Percentiles rank a stretch among this genome's conserved stretches.
Evolutionary conservation across 2,113 vertebrate genomes (phyloP).

Genomic region (Petroica traversi): DNA sequence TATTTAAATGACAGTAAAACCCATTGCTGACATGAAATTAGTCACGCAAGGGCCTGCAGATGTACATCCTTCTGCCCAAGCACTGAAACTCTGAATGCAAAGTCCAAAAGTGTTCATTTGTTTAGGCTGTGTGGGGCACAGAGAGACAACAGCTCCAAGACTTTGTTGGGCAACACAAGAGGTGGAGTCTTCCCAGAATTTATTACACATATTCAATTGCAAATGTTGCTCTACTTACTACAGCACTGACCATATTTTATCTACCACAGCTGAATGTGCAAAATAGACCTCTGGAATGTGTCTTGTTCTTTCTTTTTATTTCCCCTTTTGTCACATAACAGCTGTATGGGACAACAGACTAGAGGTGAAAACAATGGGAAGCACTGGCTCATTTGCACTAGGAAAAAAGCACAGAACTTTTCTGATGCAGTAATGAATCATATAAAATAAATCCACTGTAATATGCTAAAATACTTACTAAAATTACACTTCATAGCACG

Average conservation of each 20-base stretch:
- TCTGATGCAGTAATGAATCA: background rate
- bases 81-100: background rate
- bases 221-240: background rate
- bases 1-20: conserved; percentile 74
- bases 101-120: conserved; percentile 50
- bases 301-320: background rate
- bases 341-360: background rate
- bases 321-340: background rate
- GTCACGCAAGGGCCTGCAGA: conserved; percentile 66
- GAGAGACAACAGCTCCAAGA: background rate
- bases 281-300: background rate
- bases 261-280: background rate
- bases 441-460: background rate
- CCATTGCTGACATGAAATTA: conserved; percentile 67
- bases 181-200: background rate
- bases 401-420: background rate
- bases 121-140: background rate
- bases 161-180: background rate
- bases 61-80: conserved; percentile 56
- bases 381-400: background rate
- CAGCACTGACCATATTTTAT: background rate
- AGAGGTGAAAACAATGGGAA: background rate
- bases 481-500: background rate
- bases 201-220: conserved; percentile 6
- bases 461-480: background rate